These are phyloP conservation scores for Palythoa caribaeorum DNA, from an alignment of 92 coral and sea anemone species.

Conservation along the genomic window DNA sequence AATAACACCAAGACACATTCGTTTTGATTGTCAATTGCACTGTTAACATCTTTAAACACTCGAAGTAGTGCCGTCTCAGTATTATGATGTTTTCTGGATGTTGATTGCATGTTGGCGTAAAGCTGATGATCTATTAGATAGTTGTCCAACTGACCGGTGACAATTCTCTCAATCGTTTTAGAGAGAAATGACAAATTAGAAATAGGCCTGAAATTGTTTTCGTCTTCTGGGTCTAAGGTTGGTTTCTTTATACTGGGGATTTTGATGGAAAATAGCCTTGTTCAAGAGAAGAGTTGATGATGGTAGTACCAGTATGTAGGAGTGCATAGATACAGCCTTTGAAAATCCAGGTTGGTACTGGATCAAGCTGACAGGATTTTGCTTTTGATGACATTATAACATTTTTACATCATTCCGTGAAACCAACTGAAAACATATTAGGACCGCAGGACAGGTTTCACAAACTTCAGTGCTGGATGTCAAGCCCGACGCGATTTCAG, in stretches of 20 bases:
- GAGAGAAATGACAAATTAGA: slow-evolving; percentile 44
- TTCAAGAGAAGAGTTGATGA: slow-evolving; percentile 43
- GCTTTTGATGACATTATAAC: slow-evolving; percentile 25
- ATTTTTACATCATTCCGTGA: neutral
- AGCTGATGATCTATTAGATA: slow-evolving; percentile 32
- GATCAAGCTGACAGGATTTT: slow-evolving; percentile 37
- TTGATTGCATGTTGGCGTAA: neutral
- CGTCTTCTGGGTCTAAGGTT: slow-evolving; percentile 30
- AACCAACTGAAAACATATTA: slow-evolving; percentile 10
- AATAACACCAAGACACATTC: slow-evolving; percentile 29
- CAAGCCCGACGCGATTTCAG: neutral
- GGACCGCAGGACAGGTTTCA: neutral
- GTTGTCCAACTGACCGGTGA: neutral
- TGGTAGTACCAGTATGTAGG: slow-evolving; percentile 39
- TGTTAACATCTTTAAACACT: slow-evolving; percentile 22
- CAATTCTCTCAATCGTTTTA: neutral
- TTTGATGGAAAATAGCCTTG: slow-evolving; percentile 40
- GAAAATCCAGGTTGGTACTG: slow-evolving; percentile 49
- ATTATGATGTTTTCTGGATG: neutral
- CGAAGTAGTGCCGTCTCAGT: slow-evolving; percentile 23
- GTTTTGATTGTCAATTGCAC: slow-evolving; percentile 32
- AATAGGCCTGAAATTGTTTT: slow-evolving; percentile 34
- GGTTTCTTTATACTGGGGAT: slow-evolving; percentile 30
- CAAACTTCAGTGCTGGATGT: slow-evolving; percentile 16
- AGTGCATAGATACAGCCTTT: slow-evolving; percentile 26